phyloP scores from a whole-genome alignment of 1,140 invertebrate genomes.

The Trichonephila clavipes region DNA sequence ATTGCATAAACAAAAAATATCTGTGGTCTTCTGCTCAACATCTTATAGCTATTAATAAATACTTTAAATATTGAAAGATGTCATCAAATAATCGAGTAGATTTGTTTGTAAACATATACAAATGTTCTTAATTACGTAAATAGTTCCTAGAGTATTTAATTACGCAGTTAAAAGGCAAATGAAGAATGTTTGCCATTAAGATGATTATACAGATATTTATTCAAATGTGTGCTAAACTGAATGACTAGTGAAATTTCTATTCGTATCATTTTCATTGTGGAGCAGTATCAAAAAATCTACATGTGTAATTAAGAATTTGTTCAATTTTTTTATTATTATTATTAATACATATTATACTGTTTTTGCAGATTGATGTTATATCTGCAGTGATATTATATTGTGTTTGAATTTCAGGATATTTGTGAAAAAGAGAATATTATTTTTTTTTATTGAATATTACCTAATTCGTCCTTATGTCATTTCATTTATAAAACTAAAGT shows the following conservation, averaged over 20 bases:
- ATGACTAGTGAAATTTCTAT: background rate
- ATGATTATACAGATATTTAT: background rate
- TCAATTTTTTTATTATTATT: background rate
- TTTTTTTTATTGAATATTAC: background rate
- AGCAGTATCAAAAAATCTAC: background rate
- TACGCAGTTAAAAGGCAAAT: background rate
- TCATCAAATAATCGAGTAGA: background rate
- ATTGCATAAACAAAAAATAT: background rate
- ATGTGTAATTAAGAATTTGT: background rate
- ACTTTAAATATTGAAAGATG: background rate
- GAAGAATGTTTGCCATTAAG: background rate
- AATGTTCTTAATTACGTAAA: background rate
- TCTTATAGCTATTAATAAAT: background rate
- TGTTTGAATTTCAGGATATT: background rate
- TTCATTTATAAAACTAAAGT: background rate
- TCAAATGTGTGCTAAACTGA: background rate
- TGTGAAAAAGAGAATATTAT: background rate
- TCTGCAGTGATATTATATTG: no score
- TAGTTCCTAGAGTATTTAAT: background rate
- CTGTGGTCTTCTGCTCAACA: slow-evolving; percentile 5
- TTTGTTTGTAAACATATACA: background rate
- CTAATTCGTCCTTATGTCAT: background rate
- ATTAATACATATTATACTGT: no score
- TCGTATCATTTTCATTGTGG: background rate
- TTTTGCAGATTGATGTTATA: no score